A percentile compares a stretch with the other conserved stretches of the same genome.
Conservation (phyloP, 2,797 vertebrate genomes). For the Typhlichthys eigenmanni region DNA sequence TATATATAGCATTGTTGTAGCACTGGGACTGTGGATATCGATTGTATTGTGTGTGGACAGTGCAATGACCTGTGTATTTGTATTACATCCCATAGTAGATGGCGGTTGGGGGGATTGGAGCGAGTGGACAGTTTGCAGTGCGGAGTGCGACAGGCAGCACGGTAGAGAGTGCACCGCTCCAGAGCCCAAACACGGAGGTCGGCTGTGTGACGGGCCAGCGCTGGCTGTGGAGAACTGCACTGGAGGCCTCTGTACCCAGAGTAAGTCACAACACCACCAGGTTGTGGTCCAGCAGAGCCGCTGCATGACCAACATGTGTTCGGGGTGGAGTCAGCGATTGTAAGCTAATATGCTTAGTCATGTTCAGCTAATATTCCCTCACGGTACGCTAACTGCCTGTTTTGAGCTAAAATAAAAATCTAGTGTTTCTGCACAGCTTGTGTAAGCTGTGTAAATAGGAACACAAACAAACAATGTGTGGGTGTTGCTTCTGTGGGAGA, state of each 20-base stretch:
- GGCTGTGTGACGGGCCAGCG: slow-evolving; percentile 86
- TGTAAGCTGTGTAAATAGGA: too few relatives aligned
- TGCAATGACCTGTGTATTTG: not conserved
- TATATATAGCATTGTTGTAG: too few relatives aligned
- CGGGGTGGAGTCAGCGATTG: too few relatives aligned
- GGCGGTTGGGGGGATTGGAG: slow-evolving; percentile 77
- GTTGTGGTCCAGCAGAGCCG: too few relatives aligned
- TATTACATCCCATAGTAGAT: slow-evolving; percentile 52
- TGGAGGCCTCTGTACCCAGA: slow-evolving; percentile 91
- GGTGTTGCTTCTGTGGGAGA: too few relatives aligned
- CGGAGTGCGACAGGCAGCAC: slow-evolving; percentile 84
- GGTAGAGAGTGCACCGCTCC: slow-evolving; percentile 87
- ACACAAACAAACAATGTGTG: too few relatives aligned
- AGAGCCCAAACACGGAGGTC: slow-evolving; percentile 86
- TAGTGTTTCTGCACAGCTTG: too few relatives aligned
- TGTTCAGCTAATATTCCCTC: too few relatives aligned
- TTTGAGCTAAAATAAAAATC: too few relatives aligned
- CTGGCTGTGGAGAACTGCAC: slow-evolving; percentile 92
- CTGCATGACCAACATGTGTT: too few relatives aligned
- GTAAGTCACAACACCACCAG: slow-evolving; percentile 64
- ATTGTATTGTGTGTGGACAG: not conserved
- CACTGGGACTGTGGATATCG: not conserved
- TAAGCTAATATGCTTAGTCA: too few relatives aligned
- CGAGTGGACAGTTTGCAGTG: slow-evolving; percentile 87
- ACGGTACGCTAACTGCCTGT: too few relatives aligned